phyloP scores from a whole-genome alignment of 2,888 invertebrate genomes.

The Girardia tigrina region DNA sequence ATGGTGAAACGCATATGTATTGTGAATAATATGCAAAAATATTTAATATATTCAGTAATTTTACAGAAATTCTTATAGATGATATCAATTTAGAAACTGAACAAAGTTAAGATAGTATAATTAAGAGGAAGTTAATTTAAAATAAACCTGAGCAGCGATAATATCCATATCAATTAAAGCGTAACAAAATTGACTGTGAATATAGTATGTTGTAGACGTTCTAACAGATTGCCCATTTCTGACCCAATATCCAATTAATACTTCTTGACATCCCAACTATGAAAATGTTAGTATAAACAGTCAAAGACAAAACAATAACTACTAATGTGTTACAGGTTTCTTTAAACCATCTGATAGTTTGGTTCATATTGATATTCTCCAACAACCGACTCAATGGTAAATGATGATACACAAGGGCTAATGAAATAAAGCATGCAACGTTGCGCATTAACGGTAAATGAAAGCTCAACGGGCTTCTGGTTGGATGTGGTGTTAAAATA shows the following conservation, averaged over 20 bases:
- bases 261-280: conserved; percentile 27
- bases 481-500: neutral
- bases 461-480: neutral
- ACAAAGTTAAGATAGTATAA: too few species aligned
- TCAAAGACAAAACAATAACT: neutral
- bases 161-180: conserved; percentile 94
- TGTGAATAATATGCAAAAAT: too few species aligned
- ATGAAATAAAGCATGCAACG: neutral
- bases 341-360: conserved; percentile 14
- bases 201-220: conserved; percentile 55
- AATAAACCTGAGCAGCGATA: conserved; percentile 68
- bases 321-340: conserved; percentile 21
- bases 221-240: conserved; percentile 29
- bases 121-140: too few species aligned
- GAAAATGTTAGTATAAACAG: neutral
- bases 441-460: conserved; percentile 28
- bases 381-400: neutral
- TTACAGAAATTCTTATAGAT: too few species aligned
- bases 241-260: conserved; percentile 30
- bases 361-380: neutral
- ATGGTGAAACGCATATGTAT: too few species aligned
- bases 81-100: too few species aligned
- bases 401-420: neutral
- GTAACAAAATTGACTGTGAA: conserved; percentile 94
- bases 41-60: too few species aligned